Evolutionary conservation across 1,140 invertebrate genomes (phyloP).

Genomic region (Nylanderia fulva): DNA sequence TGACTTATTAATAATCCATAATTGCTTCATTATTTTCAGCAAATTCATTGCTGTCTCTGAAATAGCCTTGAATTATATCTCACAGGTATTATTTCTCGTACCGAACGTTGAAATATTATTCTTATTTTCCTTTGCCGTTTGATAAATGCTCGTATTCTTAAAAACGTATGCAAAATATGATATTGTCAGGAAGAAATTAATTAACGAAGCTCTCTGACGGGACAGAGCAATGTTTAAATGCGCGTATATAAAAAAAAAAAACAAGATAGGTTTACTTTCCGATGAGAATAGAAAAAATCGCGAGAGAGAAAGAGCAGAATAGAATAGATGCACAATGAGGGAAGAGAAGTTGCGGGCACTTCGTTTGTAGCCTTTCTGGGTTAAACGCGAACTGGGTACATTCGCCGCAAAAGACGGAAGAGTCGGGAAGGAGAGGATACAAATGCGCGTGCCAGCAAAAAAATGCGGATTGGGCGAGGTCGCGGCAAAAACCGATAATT

Average conservation of each 20-base stretch:
- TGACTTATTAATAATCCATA: constrained; percentile 51
- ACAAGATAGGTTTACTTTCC: background rate
- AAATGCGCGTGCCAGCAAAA: constrained; percentile 37
- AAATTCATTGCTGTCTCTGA: background rate
- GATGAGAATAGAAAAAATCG: background rate
- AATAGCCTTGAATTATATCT: constrained; percentile 2
- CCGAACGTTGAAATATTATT: constrained; percentile 18
- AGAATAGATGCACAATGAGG: constrained; percentile 13
- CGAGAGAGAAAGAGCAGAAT: background rate
- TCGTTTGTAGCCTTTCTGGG: constrained; percentile 67
- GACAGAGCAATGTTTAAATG: background rate
- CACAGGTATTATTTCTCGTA: background rate
- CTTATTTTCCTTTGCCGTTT: constrained; percentile 3
- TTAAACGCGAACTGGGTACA: constrained; percentile 62
- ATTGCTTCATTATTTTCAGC: constrained; percentile 30
- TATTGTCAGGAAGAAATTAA: constrained; percentile 19
- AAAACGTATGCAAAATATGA: constrained; percentile 10
- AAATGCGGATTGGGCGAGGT: constrained; percentile 52
- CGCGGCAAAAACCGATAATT: constrained; percentile 71
- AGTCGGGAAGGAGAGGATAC: constrained; percentile 28
- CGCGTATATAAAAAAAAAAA: too few relatives aligned
- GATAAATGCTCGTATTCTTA: background rate
- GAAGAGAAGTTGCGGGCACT: constrained; percentile 47
- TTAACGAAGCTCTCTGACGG: background rate
- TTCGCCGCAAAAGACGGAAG: constrained; percentile 51